Percentiles rank a stretch among this genome's conserved stretches.
phyloP scores from a whole-genome alignment of 2,113 vertebrate species.

The Mobula hypostoma region DNA sequence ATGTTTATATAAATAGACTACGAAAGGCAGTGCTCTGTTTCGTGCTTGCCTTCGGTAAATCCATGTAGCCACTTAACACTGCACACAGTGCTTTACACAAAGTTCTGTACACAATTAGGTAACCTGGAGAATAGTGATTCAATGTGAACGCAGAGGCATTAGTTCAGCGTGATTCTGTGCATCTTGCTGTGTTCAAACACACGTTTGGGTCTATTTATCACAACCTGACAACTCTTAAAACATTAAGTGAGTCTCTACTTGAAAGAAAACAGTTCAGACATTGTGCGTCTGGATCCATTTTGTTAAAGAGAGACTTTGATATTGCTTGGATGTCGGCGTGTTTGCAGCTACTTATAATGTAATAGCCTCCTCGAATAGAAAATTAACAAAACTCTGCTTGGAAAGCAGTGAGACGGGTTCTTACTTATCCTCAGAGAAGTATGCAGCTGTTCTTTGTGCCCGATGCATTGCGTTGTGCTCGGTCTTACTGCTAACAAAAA shows the following conservation, averaged over 20 bases:
- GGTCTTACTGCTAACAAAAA: conserved; percentile 7
- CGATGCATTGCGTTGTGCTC: conserved; percentile 13
- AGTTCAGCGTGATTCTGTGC: neutral
- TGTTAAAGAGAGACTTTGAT: neutral
- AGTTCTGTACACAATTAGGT: neutral
- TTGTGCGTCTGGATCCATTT: neutral
- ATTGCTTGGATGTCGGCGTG: neutral
- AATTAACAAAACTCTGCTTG: conserved; percentile 8
- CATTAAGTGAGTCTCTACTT: neutral
- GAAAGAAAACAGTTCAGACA: neutral
- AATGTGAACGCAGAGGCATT: neutral
- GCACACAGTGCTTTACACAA: neutral
- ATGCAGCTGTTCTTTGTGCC: neutral
- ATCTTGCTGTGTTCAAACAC: neutral
- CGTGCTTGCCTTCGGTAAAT: neutral
- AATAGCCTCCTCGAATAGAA: neutral
- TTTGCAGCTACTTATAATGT: conserved; percentile 6
- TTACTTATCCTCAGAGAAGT: neutral
- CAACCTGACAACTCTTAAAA: neutral
- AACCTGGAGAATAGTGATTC: neutral
- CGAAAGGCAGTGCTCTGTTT: neutral
- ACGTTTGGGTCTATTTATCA: neutral
- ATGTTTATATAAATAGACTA: neutral
- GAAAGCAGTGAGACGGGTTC: neutral
- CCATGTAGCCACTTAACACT: conserved; percentile 8